Conservation (phyloP, 2,113 vertebrate species). For the Ellobius talpinus region DNA sequence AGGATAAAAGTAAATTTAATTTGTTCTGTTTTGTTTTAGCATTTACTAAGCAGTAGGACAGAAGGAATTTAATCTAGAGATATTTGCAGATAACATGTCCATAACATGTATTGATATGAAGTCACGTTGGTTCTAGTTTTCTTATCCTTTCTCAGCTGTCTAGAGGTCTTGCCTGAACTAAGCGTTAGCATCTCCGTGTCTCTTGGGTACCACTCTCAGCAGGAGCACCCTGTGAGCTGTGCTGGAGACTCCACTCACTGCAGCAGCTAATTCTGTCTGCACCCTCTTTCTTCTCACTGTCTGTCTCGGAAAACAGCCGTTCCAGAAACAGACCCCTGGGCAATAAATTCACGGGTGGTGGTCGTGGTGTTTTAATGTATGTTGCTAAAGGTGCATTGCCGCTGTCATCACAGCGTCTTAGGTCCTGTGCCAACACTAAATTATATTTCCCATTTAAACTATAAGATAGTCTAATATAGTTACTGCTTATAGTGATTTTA, state of each 20-base stretch:
- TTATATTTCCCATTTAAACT: slow-evolving; percentile 21
- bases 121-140: background rate
- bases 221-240: background rate
- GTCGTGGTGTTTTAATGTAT: background rate
- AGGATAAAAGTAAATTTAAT: background rate
- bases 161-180: background rate
- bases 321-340: background rate
- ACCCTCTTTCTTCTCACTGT: background rate
- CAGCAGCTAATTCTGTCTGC: background rate
- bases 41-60: slow-evolving; percentile 11
- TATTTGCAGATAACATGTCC: background rate
- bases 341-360: background rate
- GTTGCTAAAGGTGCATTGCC: background rate
- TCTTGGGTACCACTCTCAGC: background rate
- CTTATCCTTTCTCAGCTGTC: background rate
- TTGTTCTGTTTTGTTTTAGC: background rate
- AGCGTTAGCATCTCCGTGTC: background rate
- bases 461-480: background rate
- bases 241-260: background rate
- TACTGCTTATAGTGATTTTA: slow-evolving; percentile 7
- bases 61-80: background rate
- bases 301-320: slow-evolving; percentile 36
- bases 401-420: background rate
- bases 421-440: background rate
- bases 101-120: background rate